Base-by-base conservation (phyloP, 2,113 vertebrate species). In the Psittacula cyanocephala region DNA sequence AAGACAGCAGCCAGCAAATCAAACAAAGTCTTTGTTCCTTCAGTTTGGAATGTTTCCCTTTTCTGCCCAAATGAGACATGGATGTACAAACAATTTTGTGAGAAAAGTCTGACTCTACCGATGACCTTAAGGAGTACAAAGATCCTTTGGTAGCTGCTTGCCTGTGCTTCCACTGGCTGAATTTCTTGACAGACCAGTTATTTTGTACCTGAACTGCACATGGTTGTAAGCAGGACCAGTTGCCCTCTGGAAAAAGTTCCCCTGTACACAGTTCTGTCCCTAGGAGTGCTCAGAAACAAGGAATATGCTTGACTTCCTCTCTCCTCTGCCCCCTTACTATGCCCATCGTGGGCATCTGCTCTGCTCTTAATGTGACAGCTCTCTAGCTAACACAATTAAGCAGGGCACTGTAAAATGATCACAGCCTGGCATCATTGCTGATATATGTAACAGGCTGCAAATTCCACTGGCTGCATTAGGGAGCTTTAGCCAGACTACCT, bases 81-180 rank as follows among this genome's bases (percentile, higher is more conserved):
- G 95, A 95, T 92, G 91, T 81, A 86, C 93, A 97, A 97, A 97
- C 95, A 96, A 77, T 95, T 95, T 95, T 94, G 87, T 96, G 95
- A 97, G 96, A 97, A 96, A 97, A 85, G 81, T 67, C 94, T 97
- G 91, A 89, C 91, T 95, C 87, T 65, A 72, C 62, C 7, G 12
- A 65, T 91, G 95, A 95, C 92, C 96, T 92, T 52, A 69, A 25
- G 76, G 69, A 86, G 81, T 37, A 96, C 92, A 95, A 93, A 93
- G 86, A 84, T 92, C 92, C 83, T 96, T 96, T 95, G 77, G 88
- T 76, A 88, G 83, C 77, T 89, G 77, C 69, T 94, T 92, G 47
- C 41, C 74, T 96, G 44, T 60, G 10, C 74, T 93, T 86, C 77
- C 69, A 78, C 62, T 72, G 80, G 82, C 65, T 90, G 52, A 47